Conservation (phyloP, 2,113 vertebrate genomes). For the Anarhynchus alexandrinus region DNA sequence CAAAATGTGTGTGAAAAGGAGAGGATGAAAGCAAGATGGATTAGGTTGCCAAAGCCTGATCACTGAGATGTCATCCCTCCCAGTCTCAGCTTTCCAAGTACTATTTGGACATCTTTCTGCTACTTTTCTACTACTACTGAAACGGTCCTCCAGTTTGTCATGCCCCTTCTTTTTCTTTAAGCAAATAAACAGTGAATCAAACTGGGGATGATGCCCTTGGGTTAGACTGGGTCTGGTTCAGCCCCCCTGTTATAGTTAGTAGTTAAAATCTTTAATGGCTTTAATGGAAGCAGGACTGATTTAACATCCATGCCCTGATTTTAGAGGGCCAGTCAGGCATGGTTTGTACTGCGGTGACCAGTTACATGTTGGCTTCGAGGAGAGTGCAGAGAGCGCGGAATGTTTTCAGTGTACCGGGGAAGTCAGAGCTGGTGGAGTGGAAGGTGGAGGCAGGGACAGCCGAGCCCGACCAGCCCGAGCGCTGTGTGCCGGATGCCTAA, state of each 20-base stretch:
- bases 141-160: not conserved
- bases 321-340: not conserved
- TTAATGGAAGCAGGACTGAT: not conserved
- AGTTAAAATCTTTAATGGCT: not conserved
- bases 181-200: not conserved
- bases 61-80: not conserved
- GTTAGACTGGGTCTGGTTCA: not conserved
- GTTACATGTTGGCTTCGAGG: not conserved
- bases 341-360: not conserved
- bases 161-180: not conserved
- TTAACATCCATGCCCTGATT: not conserved
- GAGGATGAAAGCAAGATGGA: not conserved
- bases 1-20: not conserved
- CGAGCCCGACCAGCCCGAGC: not conserved
- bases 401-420: not conserved
- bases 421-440: not conserved
- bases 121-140: not conserved
- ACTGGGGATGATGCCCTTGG: not conserved
- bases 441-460: not conserved
- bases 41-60: not conserved
- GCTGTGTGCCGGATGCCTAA: not conserved
- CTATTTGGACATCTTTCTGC: not conserved
- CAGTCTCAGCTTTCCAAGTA: not conserved
- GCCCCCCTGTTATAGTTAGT: not conserved
- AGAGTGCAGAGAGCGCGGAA: not conserved